Percentiles rank a stretch among this genome's conserved stretches.
phyloP scores from a whole-genome alignment of 2,888 invertebrate species.

The Agriotes lineatus region DNA sequence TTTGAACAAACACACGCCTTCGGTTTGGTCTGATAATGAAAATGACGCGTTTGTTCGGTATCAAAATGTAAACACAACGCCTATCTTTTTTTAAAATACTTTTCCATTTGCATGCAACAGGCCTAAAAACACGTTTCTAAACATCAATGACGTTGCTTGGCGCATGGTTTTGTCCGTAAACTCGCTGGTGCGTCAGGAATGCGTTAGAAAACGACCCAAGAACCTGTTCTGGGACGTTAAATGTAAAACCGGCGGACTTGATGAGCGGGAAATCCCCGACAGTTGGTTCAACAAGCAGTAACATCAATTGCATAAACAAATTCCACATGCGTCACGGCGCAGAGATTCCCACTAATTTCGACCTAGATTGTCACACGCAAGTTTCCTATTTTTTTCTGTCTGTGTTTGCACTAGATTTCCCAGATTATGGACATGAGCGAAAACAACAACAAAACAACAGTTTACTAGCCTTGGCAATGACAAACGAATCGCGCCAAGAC shows the following conservation, averaged over 20 bases:
- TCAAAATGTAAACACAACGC: neutral
- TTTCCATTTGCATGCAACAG: neutral
- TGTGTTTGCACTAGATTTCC: neutral
- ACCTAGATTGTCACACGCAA: neutral
- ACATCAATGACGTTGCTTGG: neutral
- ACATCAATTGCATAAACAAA: neutral
- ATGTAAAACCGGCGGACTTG: neutral
- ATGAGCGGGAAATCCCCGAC: neutral
- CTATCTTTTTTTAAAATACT: neutral
- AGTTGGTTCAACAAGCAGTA: neutral
- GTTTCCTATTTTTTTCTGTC: neutral
- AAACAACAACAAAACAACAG: too few species aligned
- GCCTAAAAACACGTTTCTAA: neutral
- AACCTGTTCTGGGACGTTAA: neutral
- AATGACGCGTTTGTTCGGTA: neutral
- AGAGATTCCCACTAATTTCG: slow-evolving; percentile 5
- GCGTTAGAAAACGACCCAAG: neutral
- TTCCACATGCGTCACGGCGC: slow-evolving; percentile 5
- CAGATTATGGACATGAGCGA: too few species aligned
- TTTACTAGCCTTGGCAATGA: too few species aligned
- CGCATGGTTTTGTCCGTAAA: neutral
- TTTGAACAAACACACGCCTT: neutral
- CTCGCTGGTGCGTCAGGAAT: neutral
- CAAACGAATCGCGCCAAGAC: too few species aligned
- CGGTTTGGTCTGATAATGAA: neutral